phyloP scores from a whole-genome alignment of 2,113 vertebrate species.

The Atlantisia rogersi region DNA sequence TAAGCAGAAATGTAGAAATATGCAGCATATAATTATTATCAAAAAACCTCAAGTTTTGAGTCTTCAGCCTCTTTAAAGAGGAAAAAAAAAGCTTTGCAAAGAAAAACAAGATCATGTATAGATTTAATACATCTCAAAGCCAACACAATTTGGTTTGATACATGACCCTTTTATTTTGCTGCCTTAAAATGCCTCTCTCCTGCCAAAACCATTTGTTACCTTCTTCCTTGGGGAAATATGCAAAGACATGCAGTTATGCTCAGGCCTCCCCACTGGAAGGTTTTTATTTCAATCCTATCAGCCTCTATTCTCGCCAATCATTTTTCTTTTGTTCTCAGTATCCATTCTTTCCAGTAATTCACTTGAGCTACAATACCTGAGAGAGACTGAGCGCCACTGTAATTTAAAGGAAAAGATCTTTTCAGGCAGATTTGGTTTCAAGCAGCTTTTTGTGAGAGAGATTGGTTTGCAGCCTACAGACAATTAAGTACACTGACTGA shows the following conservation, averaged over 20 bases:
- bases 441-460: slow-evolving; percentile 54
- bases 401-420: slow-evolving; percentile 61
- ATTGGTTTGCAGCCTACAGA: slow-evolving; percentile 54
- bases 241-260: slow-evolving; percentile 72
- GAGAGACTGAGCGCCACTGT: slow-evolving; percentile 49
- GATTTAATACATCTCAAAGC: slow-evolving; percentile 66
- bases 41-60: neutral
- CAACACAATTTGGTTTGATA: slow-evolving; percentile 73
- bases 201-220: slow-evolving; percentile 72
- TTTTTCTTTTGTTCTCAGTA: slow-evolving; percentile 76
- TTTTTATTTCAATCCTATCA: slow-evolving; percentile 77
- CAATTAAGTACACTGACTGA: slow-evolving; percentile 62
- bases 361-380: slow-evolving; percentile 57
- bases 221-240: slow-evolving; percentile 77
- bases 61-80: slow-evolving; percentile 9
- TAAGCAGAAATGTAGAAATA: neutral
- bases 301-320: slow-evolving; percentile 71
- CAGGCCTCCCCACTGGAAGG: slow-evolving; percentile 61
- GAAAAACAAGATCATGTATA: slow-evolving; percentile 59
- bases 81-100: slow-evolving; percentile 38
- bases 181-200: slow-evolving; percentile 70
- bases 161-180: slow-evolving; percentile 72
- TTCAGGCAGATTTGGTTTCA: slow-evolving; percentile 60
- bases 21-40: neutral
- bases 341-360: slow-evolving; percentile 75